These are phyloP conservation scores for Rhegmatorhina hoffmannsi DNA, from an alignment of 2,113 vertebrate genomes.

Conservation along the genomic window DNA sequence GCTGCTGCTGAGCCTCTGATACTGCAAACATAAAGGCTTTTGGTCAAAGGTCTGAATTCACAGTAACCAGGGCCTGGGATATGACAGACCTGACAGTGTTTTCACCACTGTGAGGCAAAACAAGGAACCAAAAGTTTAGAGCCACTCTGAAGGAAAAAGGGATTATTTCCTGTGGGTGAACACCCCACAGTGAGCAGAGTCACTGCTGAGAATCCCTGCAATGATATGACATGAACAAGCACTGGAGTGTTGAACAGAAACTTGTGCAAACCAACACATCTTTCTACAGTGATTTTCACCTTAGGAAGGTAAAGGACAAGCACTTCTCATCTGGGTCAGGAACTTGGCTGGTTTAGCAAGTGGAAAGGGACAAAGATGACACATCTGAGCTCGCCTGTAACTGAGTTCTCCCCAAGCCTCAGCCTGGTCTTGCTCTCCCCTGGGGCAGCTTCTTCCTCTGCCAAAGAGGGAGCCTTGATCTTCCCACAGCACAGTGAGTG, in stretches of 20 bases:
- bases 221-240: not conserved
- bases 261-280: not conserved
- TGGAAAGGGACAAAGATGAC: fast-evolving
- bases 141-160: not conserved
- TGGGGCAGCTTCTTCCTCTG: not conserved
- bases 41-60: not conserved
- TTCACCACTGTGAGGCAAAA: not conserved
- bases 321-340: no score
- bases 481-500: not conserved
- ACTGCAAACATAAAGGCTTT: constrained; percentile 1
- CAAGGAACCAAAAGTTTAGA: not conserved
- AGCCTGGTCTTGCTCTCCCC: not conserved
- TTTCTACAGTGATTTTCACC: not conserved
- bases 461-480: fast-evolving
- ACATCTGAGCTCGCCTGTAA: fast-evolving
- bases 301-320: not conserved
- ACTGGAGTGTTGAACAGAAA: not conserved
- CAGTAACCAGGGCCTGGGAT: not conserved
- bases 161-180: not conserved
- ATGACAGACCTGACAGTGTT: not conserved
- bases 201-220: not conserved
- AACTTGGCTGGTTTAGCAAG: fast-evolving
- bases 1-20: not conserved
- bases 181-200: fast-evolving
- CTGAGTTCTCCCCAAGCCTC: not conserved